These are phyloP conservation scores for Disparrhopalites patrizii DNA, from an alignment of 2,888 invertebrate species.

Conservation along the genomic window DNA sequence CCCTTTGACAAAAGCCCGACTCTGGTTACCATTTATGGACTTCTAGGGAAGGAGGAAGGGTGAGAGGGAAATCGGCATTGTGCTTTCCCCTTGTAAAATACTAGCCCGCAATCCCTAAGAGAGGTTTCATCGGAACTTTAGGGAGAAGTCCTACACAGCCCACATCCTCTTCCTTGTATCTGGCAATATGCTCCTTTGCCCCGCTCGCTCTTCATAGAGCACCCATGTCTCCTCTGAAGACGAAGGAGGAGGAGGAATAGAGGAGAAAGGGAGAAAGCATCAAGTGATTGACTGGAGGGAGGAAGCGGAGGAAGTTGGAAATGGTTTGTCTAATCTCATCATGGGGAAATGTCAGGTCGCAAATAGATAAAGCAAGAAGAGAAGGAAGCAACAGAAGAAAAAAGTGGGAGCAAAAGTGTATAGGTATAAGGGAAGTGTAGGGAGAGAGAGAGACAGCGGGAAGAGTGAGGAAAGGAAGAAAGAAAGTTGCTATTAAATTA, in stretches of 20 bases:
- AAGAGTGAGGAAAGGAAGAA: background rate
- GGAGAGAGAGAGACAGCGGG: background rate
- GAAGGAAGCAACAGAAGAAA: conserved; percentile 2
- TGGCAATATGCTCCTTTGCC: background rate
- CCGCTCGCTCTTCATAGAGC: background rate
- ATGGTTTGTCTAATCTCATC: conserved; percentile 21
- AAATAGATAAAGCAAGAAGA: conserved; percentile 4
- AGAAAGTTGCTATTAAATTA: conserved; percentile 9
- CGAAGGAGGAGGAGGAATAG: background rate
- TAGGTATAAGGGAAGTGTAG: background rate
- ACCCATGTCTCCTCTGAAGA: background rate
- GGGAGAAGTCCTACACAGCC: too few species aligned
- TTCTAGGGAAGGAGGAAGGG: background rate
- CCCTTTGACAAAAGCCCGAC: background rate
- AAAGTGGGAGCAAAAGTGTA: background rate
- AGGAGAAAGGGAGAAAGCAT: background rate
- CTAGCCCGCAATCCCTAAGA: too few species aligned
- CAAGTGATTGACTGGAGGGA: conserved; percentile 1
- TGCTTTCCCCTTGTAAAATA: too few species aligned
- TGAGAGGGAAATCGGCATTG: background rate
- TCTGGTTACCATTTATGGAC: background rate
- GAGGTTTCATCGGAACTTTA: too few species aligned
- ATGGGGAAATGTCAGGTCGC: conserved; percentile 18
- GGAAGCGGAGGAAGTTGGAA: conserved; percentile 6
- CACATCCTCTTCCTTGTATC: background rate